Percentiles rank a stretch among this genome's conserved stretches.
These are phyloP conservation scores for Macrophya alboannulata DNA, from an alignment of 2,888 invertebrate genomes.

Conservation along the genomic window DNA sequence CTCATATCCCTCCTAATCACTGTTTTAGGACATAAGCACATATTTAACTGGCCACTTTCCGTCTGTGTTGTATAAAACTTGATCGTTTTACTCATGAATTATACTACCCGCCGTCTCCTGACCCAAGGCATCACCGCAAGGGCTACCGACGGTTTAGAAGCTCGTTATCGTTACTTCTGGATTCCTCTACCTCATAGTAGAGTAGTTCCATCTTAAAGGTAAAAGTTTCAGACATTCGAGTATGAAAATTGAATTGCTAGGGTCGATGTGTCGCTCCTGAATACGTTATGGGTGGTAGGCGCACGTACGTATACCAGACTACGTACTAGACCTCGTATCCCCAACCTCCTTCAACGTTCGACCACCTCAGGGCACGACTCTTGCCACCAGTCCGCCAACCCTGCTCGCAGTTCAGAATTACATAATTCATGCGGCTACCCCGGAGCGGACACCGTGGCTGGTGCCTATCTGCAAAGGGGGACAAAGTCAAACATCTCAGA, in stretches of 20 bases:
- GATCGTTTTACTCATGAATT: neutral
- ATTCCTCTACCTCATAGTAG: neutral
- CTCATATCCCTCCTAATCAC: neutral
- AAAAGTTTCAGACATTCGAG: slow-evolving; percentile 57
- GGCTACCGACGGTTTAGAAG: neutral
- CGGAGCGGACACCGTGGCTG: slow-evolving; percentile 26
- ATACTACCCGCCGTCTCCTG: neutral
- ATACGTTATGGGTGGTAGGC: slow-evolving; percentile 40
- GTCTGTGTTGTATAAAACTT: neutral
- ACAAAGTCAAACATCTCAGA: slow-evolving; percentile 46
- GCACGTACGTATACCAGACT: slow-evolving; percentile 2
- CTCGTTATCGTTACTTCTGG: neutral
- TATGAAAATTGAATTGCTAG: slow-evolving; percentile 57
- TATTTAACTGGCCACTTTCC: neutral
- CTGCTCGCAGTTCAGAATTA: slow-evolving; percentile 61
- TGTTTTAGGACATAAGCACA: neutral
- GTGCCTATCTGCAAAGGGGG: neutral
- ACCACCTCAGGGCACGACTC: slow-evolving; percentile 41
- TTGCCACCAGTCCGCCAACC: neutral
- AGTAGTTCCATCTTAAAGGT: neutral
- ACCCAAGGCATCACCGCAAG: neutral
- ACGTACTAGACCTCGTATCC: neutral
- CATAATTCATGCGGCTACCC: slow-evolving; percentile 72
- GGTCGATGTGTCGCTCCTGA: slow-evolving; percentile 55
- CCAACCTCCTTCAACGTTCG: neutral